Evolutionary conservation across 2,113 vertebrate species (phyloP), one percentile per base, ranked within the genome.

Genomic region (Syngnathus floridae): DNA sequence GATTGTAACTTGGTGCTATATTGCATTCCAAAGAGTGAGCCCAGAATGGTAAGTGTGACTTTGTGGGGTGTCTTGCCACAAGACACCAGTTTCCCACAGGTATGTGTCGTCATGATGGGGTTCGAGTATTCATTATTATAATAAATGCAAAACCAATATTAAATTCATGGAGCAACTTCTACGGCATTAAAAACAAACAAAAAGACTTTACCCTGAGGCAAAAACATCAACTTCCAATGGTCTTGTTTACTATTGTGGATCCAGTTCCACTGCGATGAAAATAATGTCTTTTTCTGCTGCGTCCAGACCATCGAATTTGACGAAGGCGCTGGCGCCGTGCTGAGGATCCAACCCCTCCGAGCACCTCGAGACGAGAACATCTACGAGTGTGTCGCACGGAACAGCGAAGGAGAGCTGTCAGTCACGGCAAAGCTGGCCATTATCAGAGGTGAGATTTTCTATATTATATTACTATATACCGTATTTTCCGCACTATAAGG

Each of bases 391-490:
- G 94, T 98, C 49, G 97, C 96, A 64, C 93, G 94, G 69, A 99
- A 97, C 88, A 90, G 88, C 0, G 90, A 90, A 0, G 94, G 93
- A 41, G 94, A 98, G 78, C 87, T 93, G 79, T 92, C 94, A 0
- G 90, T 95, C 68, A 95, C 94, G 0, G 95, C 97, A 78, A 96
- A 97, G 86, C 93, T 99, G 87, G 94, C 94, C 3, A 97, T 99
- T 72, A 94, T 98, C 71, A 88, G 96, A 95, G 97, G 97, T 99
- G 89, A 86, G 26, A 31, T 31, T 31, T 31, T 31, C 26, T 31
- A 3, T 31, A 26, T 26, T 26, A 26, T 26, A 31, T 31, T 31
- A 31, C 26, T 31, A 31, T 31, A 31, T 31, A 3, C 26, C 26
- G 26, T 31, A 31, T 31, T 31, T 31, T 31, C 3, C 26, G 26